These are phyloP conservation scores for Catalaphyllia jardinei DNA, from an alignment of 64 coral and sea anemone genomes.

Conservation along the genomic window DNA sequence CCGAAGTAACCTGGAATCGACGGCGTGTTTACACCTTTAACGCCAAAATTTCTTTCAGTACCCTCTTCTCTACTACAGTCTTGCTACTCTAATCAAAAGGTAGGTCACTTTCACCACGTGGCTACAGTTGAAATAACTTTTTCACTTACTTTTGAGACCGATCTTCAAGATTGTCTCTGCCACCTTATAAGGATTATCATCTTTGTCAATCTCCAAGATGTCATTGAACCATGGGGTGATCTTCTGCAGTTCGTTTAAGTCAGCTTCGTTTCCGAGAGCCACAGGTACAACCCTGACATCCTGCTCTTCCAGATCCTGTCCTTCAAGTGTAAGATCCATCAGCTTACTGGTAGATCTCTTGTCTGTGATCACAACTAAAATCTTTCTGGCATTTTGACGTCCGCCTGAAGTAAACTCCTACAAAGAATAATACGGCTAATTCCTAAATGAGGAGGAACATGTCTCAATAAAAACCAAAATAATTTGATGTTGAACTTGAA, in stretches of 20 bases:
- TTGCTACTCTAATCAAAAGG: no score
- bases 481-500: no score
- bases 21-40: no score
- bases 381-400: slow-evolving; percentile 29
- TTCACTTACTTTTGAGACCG: slow-evolving; percentile 10
- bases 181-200: slow-evolving; percentile 26
- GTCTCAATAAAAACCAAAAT: neutral
- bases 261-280: slow-evolving; percentile 37
- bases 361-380: slow-evolving; percentile 50
- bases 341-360: slow-evolving; percentile 31
- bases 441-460: neutral
- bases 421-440: neutral
- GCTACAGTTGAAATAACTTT: neutral
- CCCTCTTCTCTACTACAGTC: no score
- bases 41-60: no score
- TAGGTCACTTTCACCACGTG: neutral
- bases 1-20: no score
- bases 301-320: slow-evolving; percentile 13
- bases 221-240: slow-evolving; percentile 40
- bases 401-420: slow-evolving; percentile 24
- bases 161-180: slow-evolving; percentile 14
- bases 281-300: slow-evolving; percentile 53
- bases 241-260: slow-evolving; percentile 45
- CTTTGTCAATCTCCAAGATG: slow-evolving; percentile 46
- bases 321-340: slow-evolving; percentile 11